Evolutionary conservation across 2,888 invertebrate species (phyloP).

Genomic region (Pachliopta kotzebuea): DNA sequence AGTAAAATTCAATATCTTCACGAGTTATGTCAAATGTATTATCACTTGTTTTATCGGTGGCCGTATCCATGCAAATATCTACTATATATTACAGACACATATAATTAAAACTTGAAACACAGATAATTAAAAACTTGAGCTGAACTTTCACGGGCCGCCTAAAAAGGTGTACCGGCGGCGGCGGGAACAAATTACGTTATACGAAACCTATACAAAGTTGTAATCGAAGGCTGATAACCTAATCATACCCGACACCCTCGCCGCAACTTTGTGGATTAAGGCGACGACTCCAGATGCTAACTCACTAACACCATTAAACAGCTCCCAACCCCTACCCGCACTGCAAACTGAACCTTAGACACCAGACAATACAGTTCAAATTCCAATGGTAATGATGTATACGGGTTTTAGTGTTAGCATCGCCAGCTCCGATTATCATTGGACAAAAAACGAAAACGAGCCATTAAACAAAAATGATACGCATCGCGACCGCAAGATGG

Average conservation of each 20-base stretch:
- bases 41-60: too few species aligned
- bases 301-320: conserved; percentile 19
- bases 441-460: conserved; percentile 56
- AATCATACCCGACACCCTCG: conserved; percentile 11
- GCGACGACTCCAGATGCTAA: conserved; percentile 17
- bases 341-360: neutral
- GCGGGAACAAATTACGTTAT: conserved; percentile 9
- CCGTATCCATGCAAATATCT: too few species aligned
- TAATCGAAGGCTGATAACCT: conserved; percentile 21
- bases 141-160: neutral
- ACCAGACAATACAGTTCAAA: neutral
- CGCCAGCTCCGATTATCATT: conserved; percentile 33
- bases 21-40: too few species aligned
- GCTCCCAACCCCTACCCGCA: neutral
- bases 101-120: too few species aligned
- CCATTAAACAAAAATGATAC: conserved; percentile 76
- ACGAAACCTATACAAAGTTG: conserved; percentile 15
- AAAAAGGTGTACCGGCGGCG: neutral
- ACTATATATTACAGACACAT: too few species aligned
- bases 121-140: neutral
- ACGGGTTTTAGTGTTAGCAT: conserved; percentile 1
- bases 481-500: conserved; percentile 62
- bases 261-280: conserved; percentile 24
- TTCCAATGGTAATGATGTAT: neutral
- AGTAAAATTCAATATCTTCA: too few species aligned